phyloP scores from a whole-genome alignment of 64 coral and sea anemone genomes.

The Acropora yongei region DNA sequence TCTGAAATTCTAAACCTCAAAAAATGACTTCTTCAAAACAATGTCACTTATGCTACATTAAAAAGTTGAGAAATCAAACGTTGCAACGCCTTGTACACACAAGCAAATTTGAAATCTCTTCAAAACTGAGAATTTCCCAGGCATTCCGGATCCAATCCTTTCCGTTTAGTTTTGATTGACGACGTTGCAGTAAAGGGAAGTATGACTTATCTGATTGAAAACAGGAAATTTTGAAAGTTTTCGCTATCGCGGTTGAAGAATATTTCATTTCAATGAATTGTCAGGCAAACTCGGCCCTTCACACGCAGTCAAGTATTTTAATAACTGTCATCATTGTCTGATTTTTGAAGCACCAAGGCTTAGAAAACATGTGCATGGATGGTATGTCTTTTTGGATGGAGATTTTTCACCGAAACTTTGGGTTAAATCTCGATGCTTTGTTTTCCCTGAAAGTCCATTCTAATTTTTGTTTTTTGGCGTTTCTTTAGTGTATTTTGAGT shows the following conservation, averaged over 20 bases:
- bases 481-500: background rate
- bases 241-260: background rate
- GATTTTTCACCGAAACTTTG: too few relatives aligned
- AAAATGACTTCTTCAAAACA: too few relatives aligned
- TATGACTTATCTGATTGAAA: background rate
- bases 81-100: background rate
- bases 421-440: too few relatives aligned
- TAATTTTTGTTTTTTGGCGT: too few relatives aligned
- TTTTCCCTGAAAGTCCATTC: too few relatives aligned
- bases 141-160: background rate
- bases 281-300: background rate
- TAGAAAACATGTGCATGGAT: background rate
- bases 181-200: background rate
- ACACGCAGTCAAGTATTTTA: background rate
- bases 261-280: background rate
- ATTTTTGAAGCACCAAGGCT: background rate
- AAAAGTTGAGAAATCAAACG: background rate
- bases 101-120: too few relatives aligned
- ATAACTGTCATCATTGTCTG: conserved; percentile 17
- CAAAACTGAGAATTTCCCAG: background rate
- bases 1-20: too few relatives aligned
- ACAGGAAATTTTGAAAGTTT: background rate
- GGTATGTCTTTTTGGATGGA: background rate
- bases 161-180: background rate
- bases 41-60: background rate